These are phyloP conservation scores for Dermochelys coriacea DNA, from an alignment of 2,797 vertebrate species.

Conservation along the genomic window DNA sequence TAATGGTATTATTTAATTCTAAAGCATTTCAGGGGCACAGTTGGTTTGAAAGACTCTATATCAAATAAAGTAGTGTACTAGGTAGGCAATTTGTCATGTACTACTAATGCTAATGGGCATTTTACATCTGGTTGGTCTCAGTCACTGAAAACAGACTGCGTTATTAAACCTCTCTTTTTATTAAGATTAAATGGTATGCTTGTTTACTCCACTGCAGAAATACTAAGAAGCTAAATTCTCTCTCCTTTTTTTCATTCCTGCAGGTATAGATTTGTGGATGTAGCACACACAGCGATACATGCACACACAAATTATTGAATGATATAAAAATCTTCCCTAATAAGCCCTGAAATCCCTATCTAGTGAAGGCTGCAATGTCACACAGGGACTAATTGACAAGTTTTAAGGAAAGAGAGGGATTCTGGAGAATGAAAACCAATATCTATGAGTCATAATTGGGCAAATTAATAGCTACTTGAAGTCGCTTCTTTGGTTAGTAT, in stretches of 20 bases:
- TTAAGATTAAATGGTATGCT: background rate
- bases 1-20: slow-evolving; percentile 12
- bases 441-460: slow-evolving; percentile 71
- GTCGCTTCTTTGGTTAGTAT: slow-evolving; percentile 47
- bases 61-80: background rate
- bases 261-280: background rate
- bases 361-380: slow-evolving; percentile 51
- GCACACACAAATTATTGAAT: slow-evolving; percentile 37
- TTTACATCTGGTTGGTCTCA: slow-evolving; percentile 22
- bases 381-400: slow-evolving; percentile 61
- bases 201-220: slow-evolving; percentile 7
- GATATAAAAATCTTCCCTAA: slow-evolving; percentile 24
- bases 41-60: background rate
- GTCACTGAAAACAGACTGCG: background rate
- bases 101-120: slow-evolving; percentile 16
- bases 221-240: background rate
- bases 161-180: slow-evolving; percentile 46
- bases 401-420: slow-evolving; percentile 43
- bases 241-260: slow-evolving; percentile 1
- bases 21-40: background rate
- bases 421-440: background rate
- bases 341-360: background rate
- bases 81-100: slow-evolving; percentile 17
- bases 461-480: slow-evolving; percentile 67
- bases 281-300: background rate